Evolutionary conservation across 2,888 invertebrate genomes (phyloP).

Genomic region (Ochropacha duplaris): DNA sequence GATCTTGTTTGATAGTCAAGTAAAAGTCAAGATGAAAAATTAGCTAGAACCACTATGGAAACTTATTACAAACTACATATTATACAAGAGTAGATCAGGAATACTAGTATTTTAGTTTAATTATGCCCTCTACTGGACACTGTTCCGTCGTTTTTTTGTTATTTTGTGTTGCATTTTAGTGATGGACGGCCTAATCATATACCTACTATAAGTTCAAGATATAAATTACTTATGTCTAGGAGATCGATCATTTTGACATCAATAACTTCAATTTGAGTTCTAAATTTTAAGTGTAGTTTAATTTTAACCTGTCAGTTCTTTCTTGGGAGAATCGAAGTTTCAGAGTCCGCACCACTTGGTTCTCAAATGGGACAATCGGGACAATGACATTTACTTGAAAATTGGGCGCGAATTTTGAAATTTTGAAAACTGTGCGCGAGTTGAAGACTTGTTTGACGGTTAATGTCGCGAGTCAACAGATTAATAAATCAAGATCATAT

Average conservation of each 20-base stretch:
- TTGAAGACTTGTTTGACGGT: too few relatives aligned
- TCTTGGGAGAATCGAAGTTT: too few relatives aligned
- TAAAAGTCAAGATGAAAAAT: conserved; percentile 64
- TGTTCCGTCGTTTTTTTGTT: conserved; percentile 53
- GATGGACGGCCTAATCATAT: conserved; percentile 65
- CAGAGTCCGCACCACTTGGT: too few relatives aligned
- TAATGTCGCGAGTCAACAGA: too few relatives aligned
- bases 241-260: conserved; percentile 39
- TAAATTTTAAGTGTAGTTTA: not conserved
- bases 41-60: conserved; percentile 67
- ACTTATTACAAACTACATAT: conserved; percentile 70
- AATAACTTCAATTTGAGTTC: conserved; percentile 12
- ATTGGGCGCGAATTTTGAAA: too few relatives aligned
- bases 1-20: conserved; percentile 50
- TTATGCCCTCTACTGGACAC: conserved; percentile 55
- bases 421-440: too few relatives aligned
- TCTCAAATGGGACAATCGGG: too few relatives aligned
- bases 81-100: conserved; percentile 74
- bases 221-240: conserved; percentile 49
- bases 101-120: conserved; percentile 63
- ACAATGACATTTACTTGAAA: too few relatives aligned
- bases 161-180: conserved; percentile 25
- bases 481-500: too few relatives aligned
- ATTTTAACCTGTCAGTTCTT: too few relatives aligned
- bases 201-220: conserved; percentile 30